Evolutionary conservation across 1,140 invertebrate genomes (phyloP).

Genomic region (Lordiphosa mommai): DNA sequence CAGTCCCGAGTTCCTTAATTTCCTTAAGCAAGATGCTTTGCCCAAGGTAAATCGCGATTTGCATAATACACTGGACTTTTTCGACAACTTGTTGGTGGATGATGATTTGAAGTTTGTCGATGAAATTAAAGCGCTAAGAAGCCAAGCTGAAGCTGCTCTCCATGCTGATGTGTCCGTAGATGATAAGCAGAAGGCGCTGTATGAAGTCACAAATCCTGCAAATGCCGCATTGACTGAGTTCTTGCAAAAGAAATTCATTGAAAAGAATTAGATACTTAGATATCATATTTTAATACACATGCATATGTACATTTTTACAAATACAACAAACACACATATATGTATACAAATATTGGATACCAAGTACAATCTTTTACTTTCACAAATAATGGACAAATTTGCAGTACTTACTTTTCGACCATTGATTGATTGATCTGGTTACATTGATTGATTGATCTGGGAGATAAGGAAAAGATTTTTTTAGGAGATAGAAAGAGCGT

Average conservation of each 20-base stretch:
- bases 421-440: too few relatives aligned
- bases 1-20: conserved; percentile 35
- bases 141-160: conserved; percentile 28
- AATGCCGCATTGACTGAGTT: conserved; percentile 37
- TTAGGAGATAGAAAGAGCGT: too few relatives aligned
- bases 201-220: conserved; percentile 43
- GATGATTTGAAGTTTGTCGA: conserved; percentile 10
- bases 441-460: too few relatives aligned
- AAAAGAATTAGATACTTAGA: conserved; percentile 22
- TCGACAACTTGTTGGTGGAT: conserved; percentile 30
- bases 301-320: neutral
- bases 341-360: too few relatives aligned
- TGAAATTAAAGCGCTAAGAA: conserved; percentile 41
- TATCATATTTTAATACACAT: neutral
- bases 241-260: conserved; percentile 45
- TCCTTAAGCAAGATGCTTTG: conserved; percentile 38
- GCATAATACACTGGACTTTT: conserved; percentile 34
- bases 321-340: too few relatives aligned
- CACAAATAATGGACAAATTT: too few relatives aligned
- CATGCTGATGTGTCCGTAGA: conserved; percentile 25
- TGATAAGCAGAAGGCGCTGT: conserved; percentile 46
- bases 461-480: too few relatives aligned
- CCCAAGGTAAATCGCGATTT: conserved; percentile 41
- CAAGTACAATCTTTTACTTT: too few relatives aligned
- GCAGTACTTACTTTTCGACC: too few relatives aligned